Conservation (phyloP, 1,140 invertebrate species). For the Chironomus tepperi region DNA sequence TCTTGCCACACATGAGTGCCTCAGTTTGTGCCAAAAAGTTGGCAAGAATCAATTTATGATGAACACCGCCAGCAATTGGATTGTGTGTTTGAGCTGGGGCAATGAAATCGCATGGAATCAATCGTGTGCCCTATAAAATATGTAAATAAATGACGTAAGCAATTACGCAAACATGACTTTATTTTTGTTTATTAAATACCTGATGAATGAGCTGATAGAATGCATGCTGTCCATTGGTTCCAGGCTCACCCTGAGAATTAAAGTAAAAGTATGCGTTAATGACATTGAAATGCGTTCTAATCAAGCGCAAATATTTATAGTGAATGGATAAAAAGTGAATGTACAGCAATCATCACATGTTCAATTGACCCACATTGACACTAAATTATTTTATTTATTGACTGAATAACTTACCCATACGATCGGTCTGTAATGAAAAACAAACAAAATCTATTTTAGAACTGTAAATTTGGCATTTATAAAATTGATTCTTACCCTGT, state of each 20-base stretch:
- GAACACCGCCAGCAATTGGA: constrained; percentile 66
- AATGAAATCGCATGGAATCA: constrained; percentile 97
- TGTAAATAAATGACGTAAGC: not conserved
- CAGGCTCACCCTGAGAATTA: constrained; percentile 77
- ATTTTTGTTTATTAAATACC: constrained; percentile 45
- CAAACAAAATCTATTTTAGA: not conserved
- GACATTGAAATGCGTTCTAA: not conserved
- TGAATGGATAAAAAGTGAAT: constrained; percentile 4
- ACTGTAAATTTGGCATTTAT: not conserved
- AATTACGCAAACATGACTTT: too few species aligned
- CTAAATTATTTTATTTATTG: not conserved
- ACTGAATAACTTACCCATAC: constrained; percentile 54
- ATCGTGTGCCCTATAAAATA: constrained; percentile 40
- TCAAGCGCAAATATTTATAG: not conserved
- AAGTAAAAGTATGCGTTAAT: constrained; percentile 45
- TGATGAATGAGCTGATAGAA: constrained; percentile 97
- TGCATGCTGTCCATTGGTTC: constrained; percentile 98
- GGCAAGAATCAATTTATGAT: constrained; percentile 84
- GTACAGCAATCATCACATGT: not conserved
- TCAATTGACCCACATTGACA: too few species aligned
- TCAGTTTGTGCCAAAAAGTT: constrained; percentile 99
- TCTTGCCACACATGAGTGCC: constrained; percentile 90
- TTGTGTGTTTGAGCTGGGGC: constrained; percentile 90
- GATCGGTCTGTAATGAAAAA: constrained; percentile 49
- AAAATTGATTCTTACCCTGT: constrained; percentile 56